Evolutionary conservation across 2,888 invertebrate genomes (phyloP).

Genomic region (Meandrusa payeni): DNA sequence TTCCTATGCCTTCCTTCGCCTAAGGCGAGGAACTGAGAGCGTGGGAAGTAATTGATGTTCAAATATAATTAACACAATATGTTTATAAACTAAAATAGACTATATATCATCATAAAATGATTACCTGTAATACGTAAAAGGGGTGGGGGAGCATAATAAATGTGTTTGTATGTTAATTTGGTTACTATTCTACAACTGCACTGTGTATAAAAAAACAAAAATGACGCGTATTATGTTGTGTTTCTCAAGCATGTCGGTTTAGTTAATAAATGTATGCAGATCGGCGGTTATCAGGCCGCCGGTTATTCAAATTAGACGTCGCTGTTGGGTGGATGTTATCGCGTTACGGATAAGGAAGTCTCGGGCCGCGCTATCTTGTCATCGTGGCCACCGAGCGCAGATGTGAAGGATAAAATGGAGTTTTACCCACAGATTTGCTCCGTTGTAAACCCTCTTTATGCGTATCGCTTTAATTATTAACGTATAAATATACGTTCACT

Average conservation of each 20-base stretch:
- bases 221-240: constrained; percentile 30
- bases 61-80: no score
- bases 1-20: no score
- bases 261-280: constrained; percentile 50
- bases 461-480: neutral
- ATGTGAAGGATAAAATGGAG: constrained; percentile 21
- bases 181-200: constrained; percentile 26
- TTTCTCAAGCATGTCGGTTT: constrained; percentile 50
- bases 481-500: neutral
- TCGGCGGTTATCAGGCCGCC: constrained; percentile 46
- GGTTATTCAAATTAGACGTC: constrained; percentile 70
- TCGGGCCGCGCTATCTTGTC: constrained; percentile 55
- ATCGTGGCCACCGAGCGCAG: constrained; percentile 46
- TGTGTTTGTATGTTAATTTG: constrained; percentile 6
- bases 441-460: constrained; percentile 3
- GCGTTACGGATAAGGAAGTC: constrained; percentile 70
- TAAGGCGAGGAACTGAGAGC: no score
- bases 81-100: no score
- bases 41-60: no score
- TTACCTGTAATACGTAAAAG: no score
- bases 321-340: constrained; percentile 61
- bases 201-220: constrained; percentile 16
- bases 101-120: no score
- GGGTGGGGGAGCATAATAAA: constrained; percentile 6
- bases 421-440: constrained; percentile 3